Percentiles rank a stretch among this genome's conserved stretches.
phyloP scores from a whole-genome alignment of 2,113 vertebrate species.

The Myodes glareolus region DNA sequence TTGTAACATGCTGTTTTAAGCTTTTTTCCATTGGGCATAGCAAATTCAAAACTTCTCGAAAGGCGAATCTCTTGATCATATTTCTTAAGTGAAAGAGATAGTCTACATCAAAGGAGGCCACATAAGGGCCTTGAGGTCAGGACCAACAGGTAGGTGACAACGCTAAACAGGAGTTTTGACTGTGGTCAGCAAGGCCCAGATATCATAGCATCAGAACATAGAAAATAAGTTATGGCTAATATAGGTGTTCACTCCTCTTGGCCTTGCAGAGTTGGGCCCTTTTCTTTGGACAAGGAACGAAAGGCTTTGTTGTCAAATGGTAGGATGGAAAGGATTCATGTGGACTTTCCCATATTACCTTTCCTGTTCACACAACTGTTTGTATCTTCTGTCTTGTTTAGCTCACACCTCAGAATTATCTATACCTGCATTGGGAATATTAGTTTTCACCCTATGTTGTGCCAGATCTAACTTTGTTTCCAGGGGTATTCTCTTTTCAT shows the following conservation, averaged over 20 bases:
- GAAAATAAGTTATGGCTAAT: neutral
- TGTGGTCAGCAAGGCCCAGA: neutral
- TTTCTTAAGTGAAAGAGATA: neutral
- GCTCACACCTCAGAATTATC: neutral
- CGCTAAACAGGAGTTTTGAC: neutral
- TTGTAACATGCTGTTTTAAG: neutral
- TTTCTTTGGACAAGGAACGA: neutral
- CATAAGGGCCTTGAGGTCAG: neutral
- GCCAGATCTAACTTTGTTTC: slow-evolving; percentile 15
- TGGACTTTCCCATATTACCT: neutral
- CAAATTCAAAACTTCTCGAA: neutral
- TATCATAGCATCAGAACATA: neutral
- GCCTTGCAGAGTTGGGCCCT: neutral
- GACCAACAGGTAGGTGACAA: neutral
- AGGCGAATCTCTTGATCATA: neutral
- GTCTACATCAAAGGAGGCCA: rapidly evolving
- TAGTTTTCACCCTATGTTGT: slow-evolving; percentile 32
- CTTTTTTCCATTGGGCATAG: neutral
- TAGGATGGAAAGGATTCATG: neutral
- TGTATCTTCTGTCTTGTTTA: neutral
- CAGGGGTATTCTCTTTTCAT: slow-evolving; percentile 27
- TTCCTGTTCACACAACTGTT: slow-evolving; percentile 4
- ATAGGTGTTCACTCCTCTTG: neutral
- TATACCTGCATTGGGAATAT: slow-evolving; percentile 38
- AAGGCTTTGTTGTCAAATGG: neutral